Evolutionary conservation across 2,888 invertebrate genomes (phyloP).

Genomic region (Agrochola circellaris): DNA sequence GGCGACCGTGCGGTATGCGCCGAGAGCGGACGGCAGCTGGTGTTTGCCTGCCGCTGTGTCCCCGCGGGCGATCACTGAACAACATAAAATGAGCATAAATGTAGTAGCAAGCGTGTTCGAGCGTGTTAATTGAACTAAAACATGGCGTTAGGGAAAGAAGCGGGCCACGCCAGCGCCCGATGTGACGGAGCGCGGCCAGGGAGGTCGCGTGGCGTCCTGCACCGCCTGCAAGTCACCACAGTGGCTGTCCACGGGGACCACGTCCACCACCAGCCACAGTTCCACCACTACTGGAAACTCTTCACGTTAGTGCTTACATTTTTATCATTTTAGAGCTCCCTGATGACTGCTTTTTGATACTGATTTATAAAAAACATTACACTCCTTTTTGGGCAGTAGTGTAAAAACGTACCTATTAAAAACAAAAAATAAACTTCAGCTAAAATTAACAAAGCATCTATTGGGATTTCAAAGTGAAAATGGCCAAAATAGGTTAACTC

Average conservation of each 20-base stretch:
- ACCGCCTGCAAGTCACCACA: conserved; percentile 83
- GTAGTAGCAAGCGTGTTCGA: conserved; percentile 12
- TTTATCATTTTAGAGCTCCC: background rate
- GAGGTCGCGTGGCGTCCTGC: conserved; percentile 74
- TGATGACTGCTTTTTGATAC: background rate
- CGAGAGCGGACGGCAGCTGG: conserved; percentile 30
- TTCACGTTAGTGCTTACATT: conserved; percentile 86
- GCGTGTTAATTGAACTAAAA: conserved; percentile 24
- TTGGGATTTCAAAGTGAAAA: background rate
- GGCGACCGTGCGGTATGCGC: conserved; percentile 2
- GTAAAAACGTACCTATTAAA: no score
- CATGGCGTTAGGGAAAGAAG: conserved; percentile 82
- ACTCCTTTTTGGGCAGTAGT: no score
- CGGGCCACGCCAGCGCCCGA: conserved; percentile 90
- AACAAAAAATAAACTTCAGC: background rate
- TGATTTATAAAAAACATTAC: background rate
- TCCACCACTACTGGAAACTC: conserved; percentile 91
- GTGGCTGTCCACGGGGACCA: conserved; percentile 88
- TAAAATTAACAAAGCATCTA: background rate
- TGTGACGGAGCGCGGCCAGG: conserved; percentile 88
- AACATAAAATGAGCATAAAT: conserved; percentile 19
- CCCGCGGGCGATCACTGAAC: conserved; percentile 22
- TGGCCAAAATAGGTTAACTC: conserved; percentile 12
- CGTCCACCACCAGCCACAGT: conserved; percentile 90
- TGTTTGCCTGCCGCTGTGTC: conserved; percentile 33